Base-by-base conservation (phyloP, 1,140 invertebrate species). In the Hesperophylax magnus region DNA sequence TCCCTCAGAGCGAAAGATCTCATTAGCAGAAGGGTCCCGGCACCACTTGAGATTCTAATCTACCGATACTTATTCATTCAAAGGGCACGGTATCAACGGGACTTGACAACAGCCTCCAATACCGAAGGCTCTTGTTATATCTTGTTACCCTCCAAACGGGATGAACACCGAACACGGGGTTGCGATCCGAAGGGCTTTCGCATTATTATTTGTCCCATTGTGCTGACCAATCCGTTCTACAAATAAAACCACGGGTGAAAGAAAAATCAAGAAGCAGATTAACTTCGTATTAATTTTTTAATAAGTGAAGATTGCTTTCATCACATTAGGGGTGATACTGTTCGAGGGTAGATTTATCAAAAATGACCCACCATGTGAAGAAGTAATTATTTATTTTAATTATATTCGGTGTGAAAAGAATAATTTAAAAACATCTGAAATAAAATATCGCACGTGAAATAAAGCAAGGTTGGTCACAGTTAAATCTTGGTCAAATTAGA, bases 61-160 rank as follows among this genome's bases (percentile, higher is more conserved):
- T 78, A 61, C 80, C 54, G 61, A 78, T 81, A 81, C 77, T 78
- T 81, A 78, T 78, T 78, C 80, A 81, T 81, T 81, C 80, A 78
- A 53, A 63, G 71, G 53, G 74, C 79, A 22, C 69, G 52, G 20
- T 72, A 52, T 72, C 69, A 72, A 53, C 69, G n/a, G 69, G 69
- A 18, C 69, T 27, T 14, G 47, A 52, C 4, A 53, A 24, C 47
- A 27, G 17, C 11, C 47, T 24, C 69, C 69, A 53, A 72, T 72
- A 72, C 69, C 22, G 69, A 14, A 15, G 69, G 69, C 69, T 72
- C 56, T 72, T 72, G 69, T 72, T 54, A 72, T 72, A 24, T 67
- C 67, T 52, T 72, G 31, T 22, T 17, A 53, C 67, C 20, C 69
- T 72, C 69, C 20, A 54, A 53, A 72, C 47, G 34, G 7, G 34